Conservation (phyloP, 2,113 vertebrate species). For the Fulmarus glacialis region DNA sequence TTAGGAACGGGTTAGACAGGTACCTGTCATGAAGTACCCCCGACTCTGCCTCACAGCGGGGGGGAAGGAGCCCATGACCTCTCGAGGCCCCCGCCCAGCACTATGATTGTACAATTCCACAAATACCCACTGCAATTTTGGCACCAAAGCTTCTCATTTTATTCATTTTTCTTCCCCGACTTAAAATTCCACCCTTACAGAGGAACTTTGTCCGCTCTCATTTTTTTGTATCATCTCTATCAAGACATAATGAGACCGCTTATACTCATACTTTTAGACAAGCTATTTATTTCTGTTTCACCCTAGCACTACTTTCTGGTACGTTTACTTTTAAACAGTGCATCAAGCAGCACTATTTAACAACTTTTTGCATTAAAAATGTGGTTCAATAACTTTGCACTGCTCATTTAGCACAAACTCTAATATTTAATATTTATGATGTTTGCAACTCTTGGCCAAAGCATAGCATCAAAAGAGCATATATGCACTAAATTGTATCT, state of each 20-base stretch:
- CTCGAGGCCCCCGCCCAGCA: not conserved
- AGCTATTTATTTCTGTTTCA: not conserved
- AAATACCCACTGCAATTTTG: not conserved
- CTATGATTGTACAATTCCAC: not conserved
- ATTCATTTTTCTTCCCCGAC: not conserved
- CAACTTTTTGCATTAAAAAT: not conserved
- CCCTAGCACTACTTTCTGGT: not conserved
- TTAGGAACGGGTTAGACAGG: not conserved
- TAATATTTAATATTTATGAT: not conserved
- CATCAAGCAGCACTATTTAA: not conserved
- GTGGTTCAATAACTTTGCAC: not conserved
- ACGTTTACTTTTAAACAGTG: not conserved
- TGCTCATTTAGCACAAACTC: not conserved
- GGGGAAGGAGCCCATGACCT: not conserved
- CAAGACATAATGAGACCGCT: not conserved
- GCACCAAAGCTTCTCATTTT: not conserved
- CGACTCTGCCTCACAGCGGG: rapidly evolving
- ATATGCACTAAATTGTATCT: conserved; percentile 15
- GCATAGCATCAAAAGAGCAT: conserved; percentile 28
- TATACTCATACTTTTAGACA: not conserved
- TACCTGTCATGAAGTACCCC: not conserved
- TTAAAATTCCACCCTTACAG: not conserved
- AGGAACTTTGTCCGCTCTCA: not conserved
- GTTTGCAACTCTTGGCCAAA: conserved; percentile 24
- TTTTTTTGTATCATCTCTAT: not conserved